Evolutionary conservation across 1,140 invertebrate genomes (phyloP).

Genomic region (Drosophila baimaii): DNA sequence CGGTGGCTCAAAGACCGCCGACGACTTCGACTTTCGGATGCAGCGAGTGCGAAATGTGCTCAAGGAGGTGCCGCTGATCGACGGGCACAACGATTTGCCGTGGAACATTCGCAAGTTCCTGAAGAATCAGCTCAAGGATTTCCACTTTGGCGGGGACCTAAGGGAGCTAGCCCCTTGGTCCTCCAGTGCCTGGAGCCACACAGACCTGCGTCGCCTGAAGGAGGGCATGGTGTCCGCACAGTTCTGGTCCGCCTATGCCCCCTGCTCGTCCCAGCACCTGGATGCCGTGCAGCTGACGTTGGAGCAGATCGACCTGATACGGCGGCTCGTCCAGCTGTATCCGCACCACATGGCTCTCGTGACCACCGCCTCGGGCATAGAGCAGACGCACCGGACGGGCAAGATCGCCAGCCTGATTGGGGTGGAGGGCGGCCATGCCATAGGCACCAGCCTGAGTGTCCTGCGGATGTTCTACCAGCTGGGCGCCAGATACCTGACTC

Average conservation of each 20-base stretch:
- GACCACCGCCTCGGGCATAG: conserved; percentile 89
- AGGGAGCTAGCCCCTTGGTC: conserved; percentile 90
- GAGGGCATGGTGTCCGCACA: conserved; percentile 91
- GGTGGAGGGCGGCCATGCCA: conserved; percentile 93
- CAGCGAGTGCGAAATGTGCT: conserved; percentile 86
- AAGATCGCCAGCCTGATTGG: conserved; percentile 91
- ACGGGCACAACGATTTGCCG: conserved; percentile 92
- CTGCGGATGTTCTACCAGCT: conserved; percentile 93
- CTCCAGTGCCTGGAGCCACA: conserved; percentile 91
- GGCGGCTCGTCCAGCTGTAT: conserved; percentile 92
- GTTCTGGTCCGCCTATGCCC: conserved; percentile 96
- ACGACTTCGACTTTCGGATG: conserved; percentile 84
- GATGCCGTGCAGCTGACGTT: conserved; percentile 93
- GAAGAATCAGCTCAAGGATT: conserved; percentile 90
- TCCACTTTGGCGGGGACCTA: conserved; percentile 89
- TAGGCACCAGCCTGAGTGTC: conserved; percentile 92
- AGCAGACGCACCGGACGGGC: conserved; percentile 87
- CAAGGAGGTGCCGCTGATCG: conserved; percentile 86
- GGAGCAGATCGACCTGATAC: conserved; percentile 94
- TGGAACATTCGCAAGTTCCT: conserved; percentile 93
- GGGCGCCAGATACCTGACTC: conserved; percentile 92
- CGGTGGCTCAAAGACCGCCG: conserved; percentile 30
- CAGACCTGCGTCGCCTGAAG: conserved; percentile 89
- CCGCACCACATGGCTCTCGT: conserved; percentile 91
- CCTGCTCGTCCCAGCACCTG: conserved; percentile 92